These are phyloP conservation scores for Thinocorus orbignyianus DNA, from an alignment of 2,113 vertebrate genomes.

Conservation along the genomic window DNA sequence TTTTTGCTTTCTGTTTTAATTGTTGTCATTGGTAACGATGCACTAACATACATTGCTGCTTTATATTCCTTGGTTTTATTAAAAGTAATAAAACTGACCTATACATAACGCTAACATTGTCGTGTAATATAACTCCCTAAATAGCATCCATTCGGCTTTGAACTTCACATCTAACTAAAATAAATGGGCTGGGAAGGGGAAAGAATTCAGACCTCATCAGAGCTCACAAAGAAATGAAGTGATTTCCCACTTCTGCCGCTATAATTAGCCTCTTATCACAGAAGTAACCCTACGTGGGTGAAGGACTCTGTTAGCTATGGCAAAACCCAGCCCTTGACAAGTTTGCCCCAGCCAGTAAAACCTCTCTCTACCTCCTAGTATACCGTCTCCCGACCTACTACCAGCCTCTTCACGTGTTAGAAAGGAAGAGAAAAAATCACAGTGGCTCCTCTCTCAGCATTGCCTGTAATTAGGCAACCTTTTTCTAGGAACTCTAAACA, in stretches of 20 bases:
- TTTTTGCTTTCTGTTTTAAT: slow-evolving; percentile 26
- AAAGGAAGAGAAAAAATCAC: neutral
- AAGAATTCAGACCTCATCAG: slow-evolving; percentile 29
- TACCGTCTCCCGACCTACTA: neutral
- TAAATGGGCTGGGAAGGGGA: slow-evolving; percentile 2
- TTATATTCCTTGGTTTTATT: slow-evolving; percentile 18
- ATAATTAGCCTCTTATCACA: neutral
- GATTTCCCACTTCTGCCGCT: neutral
- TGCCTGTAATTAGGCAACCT: neutral
- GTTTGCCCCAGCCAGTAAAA: neutral
- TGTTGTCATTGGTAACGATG: neutral
- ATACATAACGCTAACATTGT: neutral
- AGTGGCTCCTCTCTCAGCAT: neutral
- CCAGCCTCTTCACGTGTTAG: neutral
- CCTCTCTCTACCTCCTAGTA: neutral
- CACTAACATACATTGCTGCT: neutral
- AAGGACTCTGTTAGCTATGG: neutral
- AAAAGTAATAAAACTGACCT: slow-evolving; percentile 46
- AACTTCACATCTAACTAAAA: neutral
- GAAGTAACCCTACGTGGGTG: neutral
- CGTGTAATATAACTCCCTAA: slow-evolving; percentile 11
- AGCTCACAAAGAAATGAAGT: neutral
- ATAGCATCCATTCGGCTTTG: slow-evolving; percentile 27
- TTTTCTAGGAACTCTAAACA: neutral
- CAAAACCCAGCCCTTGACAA: neutral